These are phyloP conservation scores for Mythimna pallens DNA, from an alignment of 2,888 invertebrate genomes.

Conservation along the genomic window DNA sequence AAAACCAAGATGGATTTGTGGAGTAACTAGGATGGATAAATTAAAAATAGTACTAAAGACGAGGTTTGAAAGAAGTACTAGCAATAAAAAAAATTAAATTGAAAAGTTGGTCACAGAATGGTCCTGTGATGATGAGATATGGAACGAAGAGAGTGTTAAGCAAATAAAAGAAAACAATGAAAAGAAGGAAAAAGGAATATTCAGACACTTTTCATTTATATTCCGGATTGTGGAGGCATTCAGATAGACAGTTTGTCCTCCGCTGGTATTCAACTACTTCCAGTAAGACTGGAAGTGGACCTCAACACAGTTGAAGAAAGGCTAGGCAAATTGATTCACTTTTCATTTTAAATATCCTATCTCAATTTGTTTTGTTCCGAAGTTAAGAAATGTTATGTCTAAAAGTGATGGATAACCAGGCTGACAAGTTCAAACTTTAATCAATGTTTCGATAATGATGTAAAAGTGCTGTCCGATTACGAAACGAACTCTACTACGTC, in stretches of 20 bases:
- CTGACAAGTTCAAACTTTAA: constrained; percentile 14
- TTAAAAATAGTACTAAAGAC: neutral
- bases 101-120: neutral
- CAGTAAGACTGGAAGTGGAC: too few relatives aligned
- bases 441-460: constrained; percentile 14
- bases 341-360: too few relatives aligned
- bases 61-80: neutral
- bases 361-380: neutral
- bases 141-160: neutral
- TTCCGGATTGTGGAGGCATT: too few relatives aligned
- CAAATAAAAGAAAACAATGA: neutral
- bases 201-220: too few relatives aligned
- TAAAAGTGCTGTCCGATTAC: constrained; percentile 22
- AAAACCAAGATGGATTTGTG: neutral
- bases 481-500: constrained; percentile 3
- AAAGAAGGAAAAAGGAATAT: too few relatives aligned
- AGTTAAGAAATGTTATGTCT: neutral
- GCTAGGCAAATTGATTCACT: too few relatives aligned
- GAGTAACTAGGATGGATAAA: neutral
- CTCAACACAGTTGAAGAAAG: too few relatives aligned
- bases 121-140: neutral
- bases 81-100: neutral
- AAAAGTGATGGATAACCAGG: neutral
- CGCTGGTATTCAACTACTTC: too few relatives aligned
- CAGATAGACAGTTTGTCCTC: too few relatives aligned